A percentile compares a stretch with the other conserved stretches of the same genome.
phyloP scores from a whole-genome alignment of 2,113 vertebrate genomes.

The Pituophis catenifer region DNA sequence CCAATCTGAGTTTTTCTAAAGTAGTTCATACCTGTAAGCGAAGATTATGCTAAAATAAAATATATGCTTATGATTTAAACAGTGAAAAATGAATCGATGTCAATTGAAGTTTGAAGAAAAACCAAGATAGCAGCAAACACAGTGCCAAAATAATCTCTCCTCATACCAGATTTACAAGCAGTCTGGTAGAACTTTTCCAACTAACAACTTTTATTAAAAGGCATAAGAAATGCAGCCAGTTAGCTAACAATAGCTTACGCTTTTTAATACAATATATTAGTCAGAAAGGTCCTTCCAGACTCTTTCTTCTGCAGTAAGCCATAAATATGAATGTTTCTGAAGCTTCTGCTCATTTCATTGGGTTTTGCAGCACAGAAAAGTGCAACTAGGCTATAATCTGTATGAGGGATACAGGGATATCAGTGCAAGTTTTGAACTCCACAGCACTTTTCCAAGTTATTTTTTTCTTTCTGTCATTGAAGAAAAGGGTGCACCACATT shows the following conservation, averaged over 20 bases:
- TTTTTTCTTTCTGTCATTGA: not conserved
- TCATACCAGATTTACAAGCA: not conserved
- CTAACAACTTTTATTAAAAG: not conserved
- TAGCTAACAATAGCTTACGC: not conserved
- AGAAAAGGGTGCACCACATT: not conserved
- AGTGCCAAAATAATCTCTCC: not conserved
- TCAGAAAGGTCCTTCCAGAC: not conserved
- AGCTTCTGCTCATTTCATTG: not conserved
- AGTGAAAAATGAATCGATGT: not conserved
- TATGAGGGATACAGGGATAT: slow-evolving; percentile 37
- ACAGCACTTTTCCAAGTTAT: slow-evolving; percentile 42
- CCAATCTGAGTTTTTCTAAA: slow-evolving; percentile 27
- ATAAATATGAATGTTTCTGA: not conserved
- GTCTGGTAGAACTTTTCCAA: not conserved
- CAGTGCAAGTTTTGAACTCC: slow-evolving; percentile 25
- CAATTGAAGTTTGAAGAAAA: not conserved
- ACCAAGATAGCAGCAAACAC: not conserved
- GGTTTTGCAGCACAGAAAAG: not conserved
- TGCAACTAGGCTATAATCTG: not conserved
- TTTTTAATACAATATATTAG: not conserved
- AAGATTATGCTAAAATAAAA: slow-evolving; percentile 49
- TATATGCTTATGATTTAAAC: not conserved
- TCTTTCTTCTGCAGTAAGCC: not conserved
- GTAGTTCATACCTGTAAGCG: slow-evolving; percentile 26
- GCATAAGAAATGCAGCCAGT: not conserved